Conservation (phyloP, 2,113 vertebrate genomes). For the Numida meleagris region DNA sequence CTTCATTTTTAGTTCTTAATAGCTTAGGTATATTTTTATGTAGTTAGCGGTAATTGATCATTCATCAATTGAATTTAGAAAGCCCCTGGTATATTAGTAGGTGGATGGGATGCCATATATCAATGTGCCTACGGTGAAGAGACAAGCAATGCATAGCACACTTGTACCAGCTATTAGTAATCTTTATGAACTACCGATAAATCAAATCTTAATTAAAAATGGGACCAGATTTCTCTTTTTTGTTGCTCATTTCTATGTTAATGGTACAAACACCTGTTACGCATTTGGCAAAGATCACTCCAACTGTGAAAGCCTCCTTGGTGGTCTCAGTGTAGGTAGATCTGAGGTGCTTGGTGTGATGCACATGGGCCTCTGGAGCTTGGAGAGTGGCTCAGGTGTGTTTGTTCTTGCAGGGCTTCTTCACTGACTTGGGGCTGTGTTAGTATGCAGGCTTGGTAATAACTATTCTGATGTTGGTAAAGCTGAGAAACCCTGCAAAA, state of each 20-base stretch:
- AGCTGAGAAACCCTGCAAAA: neutral
- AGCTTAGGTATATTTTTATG: neutral
- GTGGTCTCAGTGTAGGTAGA: fast-evolving
- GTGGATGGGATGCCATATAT: neutral
- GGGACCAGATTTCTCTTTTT: neutral
- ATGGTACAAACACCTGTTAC: fast-evolving
- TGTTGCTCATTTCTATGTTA: neutral
- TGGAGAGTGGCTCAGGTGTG: neutral
- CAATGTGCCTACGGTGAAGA: neutral
- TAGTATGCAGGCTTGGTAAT: neutral
- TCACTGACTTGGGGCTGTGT: neutral
- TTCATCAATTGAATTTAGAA: neutral
- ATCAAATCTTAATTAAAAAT: neutral
- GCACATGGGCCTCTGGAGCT: neutral
- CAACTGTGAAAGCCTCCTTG: neutral
- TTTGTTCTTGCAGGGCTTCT: neutral
- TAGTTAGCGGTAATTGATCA: neutral
- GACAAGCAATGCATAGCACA: neutral
- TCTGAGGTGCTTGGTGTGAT: neutral
- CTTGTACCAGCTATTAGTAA: neutral
- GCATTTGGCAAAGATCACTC: neutral
- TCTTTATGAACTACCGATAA: neutral
- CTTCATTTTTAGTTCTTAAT: neutral
- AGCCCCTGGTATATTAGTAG: neutral
- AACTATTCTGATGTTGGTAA: neutral